A percentile compares a stretch with the other conserved stretches of the same genome.
phyloP scores from a whole-genome alignment of 2,113 vertebrate genomes.

The Chamaetylas fuelleborni region DNA sequence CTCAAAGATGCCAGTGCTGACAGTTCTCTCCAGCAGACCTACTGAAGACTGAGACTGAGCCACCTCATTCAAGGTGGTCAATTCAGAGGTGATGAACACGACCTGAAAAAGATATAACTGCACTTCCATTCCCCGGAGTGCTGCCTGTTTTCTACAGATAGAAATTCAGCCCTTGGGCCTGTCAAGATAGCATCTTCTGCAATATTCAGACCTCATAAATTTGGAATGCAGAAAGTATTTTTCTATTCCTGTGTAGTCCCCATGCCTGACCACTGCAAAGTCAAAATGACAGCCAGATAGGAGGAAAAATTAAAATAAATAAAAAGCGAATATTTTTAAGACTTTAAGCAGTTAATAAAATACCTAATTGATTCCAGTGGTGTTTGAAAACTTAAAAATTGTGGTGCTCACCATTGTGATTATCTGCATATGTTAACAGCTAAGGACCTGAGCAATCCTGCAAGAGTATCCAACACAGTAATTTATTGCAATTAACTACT shows the following conservation, averaged over 20 bases:
- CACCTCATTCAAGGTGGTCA: background rate
- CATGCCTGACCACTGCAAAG: background rate
- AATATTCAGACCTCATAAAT: slow-evolving; percentile 24
- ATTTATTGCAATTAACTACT: slow-evolving; percentile 49
- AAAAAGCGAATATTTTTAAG: background rate
- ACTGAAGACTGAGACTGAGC: background rate
- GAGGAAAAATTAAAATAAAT: background rate
- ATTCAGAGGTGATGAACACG: background rate
- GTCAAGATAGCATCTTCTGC: slow-evolving; percentile 1
- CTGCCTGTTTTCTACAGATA: background rate
- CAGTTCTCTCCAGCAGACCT: background rate
- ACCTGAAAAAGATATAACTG: background rate
- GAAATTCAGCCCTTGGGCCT: background rate
- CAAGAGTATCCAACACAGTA: slow-evolving; percentile 21
- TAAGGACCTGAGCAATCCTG: slow-evolving; percentile 8
- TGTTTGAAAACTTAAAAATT: slow-evolving; percentile 45
- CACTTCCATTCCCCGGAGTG: background rate
- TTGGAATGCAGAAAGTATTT: background rate
- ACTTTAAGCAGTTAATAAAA: background rate
- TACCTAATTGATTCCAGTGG: background rate
- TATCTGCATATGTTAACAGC: background rate
- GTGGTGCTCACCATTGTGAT: background rate
- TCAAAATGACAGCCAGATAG: background rate
- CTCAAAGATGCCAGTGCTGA: background rate
- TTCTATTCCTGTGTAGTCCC: background rate